Percentiles rank a stretch among this genome's conserved stretches.
Conservation (phyloP, 2,113 vertebrate genomes). For the Pogona vitticeps region DNA sequence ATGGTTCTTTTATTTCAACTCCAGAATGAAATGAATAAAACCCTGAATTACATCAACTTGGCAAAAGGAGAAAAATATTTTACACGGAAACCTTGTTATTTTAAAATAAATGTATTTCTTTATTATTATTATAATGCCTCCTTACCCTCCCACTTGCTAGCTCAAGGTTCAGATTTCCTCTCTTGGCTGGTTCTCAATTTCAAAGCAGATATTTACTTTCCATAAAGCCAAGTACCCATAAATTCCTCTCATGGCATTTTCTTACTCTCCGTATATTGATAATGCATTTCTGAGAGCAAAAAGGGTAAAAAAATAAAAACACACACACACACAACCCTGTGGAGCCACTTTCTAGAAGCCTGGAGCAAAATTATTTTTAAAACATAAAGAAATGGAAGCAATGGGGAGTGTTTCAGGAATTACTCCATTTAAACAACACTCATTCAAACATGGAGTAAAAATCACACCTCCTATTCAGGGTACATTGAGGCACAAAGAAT, state of each 20-base stretch:
- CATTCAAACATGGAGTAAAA: conserved; percentile 38
- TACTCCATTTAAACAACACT: conserved; percentile 30
- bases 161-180: not conserved
- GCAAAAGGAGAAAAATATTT: conserved; percentile 15
- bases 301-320: conserved; percentile 22
- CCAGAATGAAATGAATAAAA: not conserved
- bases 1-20: conserved; percentile 12
- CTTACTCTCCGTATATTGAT: conserved; percentile 17
- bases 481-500: conserved; percentile 25
- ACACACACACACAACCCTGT: too few species aligned
- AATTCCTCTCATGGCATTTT: not conserved
- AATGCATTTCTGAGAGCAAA: conserved; percentile 12
- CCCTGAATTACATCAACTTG: not conserved
- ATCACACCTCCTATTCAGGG: conserved; percentile 13
- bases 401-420: not conserved
- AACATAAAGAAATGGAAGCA: not conserved
- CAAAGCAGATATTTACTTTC: not conserved
- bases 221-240: not conserved
- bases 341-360: conserved; percentile 8
- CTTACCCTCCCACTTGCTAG: not conserved
- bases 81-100: not conserved
- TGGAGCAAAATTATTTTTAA: conserved; percentile 22
- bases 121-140: not conserved
- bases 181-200: not conserved
- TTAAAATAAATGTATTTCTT: not conserved